These are phyloP conservation scores for Thera britannica DNA, from an alignment of 2,888 invertebrate species.

Conservation along the genomic window DNA sequence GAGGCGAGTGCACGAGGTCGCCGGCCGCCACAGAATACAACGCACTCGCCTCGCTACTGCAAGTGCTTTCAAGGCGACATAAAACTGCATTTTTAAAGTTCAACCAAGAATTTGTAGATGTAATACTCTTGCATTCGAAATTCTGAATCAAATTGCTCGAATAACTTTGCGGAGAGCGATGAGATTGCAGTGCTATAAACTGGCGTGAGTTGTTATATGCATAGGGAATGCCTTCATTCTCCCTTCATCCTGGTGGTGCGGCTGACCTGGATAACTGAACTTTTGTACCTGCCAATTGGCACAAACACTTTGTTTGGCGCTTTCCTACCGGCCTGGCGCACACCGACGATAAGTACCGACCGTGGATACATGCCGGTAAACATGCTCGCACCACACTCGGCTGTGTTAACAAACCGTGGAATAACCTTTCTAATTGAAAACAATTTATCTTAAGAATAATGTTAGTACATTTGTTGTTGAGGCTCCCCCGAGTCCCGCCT, in stretches of 20 bases:
- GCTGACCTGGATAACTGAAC: slow-evolving; percentile 1
- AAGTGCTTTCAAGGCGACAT: slow-evolving; percentile 10
- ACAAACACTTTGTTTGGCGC: slow-evolving; percentile 6
- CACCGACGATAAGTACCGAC: neutral
- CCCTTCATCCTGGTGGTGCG: slow-evolving; percentile 2
- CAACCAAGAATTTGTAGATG: slow-evolving; percentile 31
- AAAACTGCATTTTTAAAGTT: slow-evolving; percentile 40
- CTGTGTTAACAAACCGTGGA: no score
- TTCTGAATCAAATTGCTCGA: slow-evolving; percentile 29
- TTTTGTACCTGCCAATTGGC: slow-evolving; percentile 1
- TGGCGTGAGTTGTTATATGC: slow-evolving; percentile 12
- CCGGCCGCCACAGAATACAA: slow-evolving; percentile 12
- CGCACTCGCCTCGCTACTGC: neutral
- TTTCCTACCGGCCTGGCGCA: neutral
- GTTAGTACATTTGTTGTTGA: neutral
- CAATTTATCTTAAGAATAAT: neutral
- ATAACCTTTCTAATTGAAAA: neutral
- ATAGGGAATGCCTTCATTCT: slow-evolving; percentile 1
- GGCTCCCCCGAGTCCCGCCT: neutral
- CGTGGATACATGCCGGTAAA: neutral
- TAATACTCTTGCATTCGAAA: slow-evolving; percentile 27
- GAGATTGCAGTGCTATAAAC: slow-evolving; percentile 25
- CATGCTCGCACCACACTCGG: neutral
- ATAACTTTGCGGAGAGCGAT: slow-evolving; percentile 21
- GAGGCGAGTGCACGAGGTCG: slow-evolving; percentile 26